Evolutionary conservation across 1,140 invertebrate species (phyloP).

Genomic region (Magallana gigas): DNA sequence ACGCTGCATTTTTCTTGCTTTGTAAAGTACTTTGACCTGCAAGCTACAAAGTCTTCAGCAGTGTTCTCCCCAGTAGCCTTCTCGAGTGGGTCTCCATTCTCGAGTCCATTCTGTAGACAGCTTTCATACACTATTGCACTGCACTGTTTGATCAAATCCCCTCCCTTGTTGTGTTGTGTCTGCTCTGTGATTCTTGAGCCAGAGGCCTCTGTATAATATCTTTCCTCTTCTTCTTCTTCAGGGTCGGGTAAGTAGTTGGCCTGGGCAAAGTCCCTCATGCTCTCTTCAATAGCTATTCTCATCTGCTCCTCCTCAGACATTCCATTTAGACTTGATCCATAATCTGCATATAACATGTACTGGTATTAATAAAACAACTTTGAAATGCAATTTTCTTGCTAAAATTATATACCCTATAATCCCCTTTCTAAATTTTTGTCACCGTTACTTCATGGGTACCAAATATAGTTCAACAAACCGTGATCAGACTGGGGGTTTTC

Average conservation of each 20-base stretch:
- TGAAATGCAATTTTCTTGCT: too few species aligned
- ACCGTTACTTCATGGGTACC: too few species aligned
- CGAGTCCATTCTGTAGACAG: background rate
- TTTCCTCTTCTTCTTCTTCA: background rate
- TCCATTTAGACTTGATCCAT: conserved; percentile 41
- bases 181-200: background rate
- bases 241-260: background rate
- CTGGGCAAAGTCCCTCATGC: conserved; percentile 54
- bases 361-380: too few species aligned
- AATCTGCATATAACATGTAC: conserved; percentile 20
- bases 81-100: background rate
- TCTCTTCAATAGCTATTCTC: conserved; percentile 59
- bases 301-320: conserved; percentile 60
- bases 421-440: too few species aligned
- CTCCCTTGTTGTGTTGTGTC: background rate
- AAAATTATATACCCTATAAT: too few species aligned
- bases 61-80: background rate
- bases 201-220: background rate
- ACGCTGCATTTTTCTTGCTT: background rate
- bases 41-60: background rate
- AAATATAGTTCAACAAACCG: conserved; percentile 16
- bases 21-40: conserved; percentile 8
- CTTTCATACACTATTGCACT: conserved; percentile 25
- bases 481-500: conserved; percentile 36
- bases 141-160: conserved; percentile 12